A percentile compares a stretch with the other conserved stretches of the same genome.
phyloP scores from a whole-genome alignment of 1,140 invertebrate genomes.

The Heliconius eleuchia region DNA sequence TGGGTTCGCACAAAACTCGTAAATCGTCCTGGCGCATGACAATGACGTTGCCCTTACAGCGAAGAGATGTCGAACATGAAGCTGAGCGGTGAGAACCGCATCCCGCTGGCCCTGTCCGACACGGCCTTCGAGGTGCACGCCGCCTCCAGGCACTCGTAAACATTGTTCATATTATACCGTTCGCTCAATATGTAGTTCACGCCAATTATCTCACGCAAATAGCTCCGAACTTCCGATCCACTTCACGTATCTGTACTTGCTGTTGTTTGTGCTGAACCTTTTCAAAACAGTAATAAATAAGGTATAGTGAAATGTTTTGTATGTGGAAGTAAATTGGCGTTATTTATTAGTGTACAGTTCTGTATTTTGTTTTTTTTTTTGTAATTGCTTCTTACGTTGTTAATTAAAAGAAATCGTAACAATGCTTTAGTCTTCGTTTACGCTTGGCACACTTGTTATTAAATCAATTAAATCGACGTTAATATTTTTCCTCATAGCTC shows the following conservation, averaged over 20 bases:
- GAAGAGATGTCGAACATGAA: slow-evolving; percentile 79
- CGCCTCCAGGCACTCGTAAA: slow-evolving; percentile 76
- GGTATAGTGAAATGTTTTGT: not conserved
- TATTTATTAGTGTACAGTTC: slow-evolving; percentile 10
- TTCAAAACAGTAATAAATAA: not conserved
- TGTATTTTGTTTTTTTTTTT: not conserved
- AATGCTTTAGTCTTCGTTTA: not conserved
- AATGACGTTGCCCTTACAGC: slow-evolving; percentile 61
- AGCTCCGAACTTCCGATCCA: slow-evolving; percentile 10
- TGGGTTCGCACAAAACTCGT: not conserved
- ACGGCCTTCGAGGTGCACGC: slow-evolving; percentile 78
- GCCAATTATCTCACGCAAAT: slow-evolving; percentile 28
- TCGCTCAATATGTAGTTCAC: slow-evolving; percentile 29
- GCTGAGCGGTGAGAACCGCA: slow-evolving; percentile 74
- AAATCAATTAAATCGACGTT: not conserved
- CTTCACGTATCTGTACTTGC: not conserved
- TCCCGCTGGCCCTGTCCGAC: slow-evolving; percentile 77
- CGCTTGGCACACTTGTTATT: not conserved
- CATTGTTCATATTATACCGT: slow-evolving; percentile 18
- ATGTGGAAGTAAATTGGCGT: not conserved
- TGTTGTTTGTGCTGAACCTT: not conserved
- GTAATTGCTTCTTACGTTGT: slow-evolving; percentile 2
- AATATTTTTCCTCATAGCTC: not conserved
- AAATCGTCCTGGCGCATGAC: slow-evolving; percentile 25
- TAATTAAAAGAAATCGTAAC: slow-evolving; percentile 11